Base-by-base conservation (phyloP, 2,113 vertebrate genomes). In the Lepus americanus region DNA sequence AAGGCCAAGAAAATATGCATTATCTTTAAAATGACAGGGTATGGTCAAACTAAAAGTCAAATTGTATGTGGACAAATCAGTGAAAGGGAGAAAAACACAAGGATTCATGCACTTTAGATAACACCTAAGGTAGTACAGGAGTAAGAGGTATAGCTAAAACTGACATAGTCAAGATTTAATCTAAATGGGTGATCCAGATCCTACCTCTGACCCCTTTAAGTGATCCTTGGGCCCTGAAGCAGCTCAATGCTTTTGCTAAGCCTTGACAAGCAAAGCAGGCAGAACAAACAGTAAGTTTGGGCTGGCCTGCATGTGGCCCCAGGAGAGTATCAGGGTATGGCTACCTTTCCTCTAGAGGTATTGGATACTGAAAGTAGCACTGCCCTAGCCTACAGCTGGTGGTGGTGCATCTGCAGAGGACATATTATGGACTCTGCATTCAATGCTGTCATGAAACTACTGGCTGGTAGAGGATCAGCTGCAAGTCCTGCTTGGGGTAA, bases 331-430 rank as follows among this genome's bases (percentile, higher is more conserved):
- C 69, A 85, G 31, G 53, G 73, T 88, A 31, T 81, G 31, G 51
- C 61, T 90, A 92, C n/a, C 77, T 87, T 94, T 90, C 53, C 66
- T 77, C 90, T 53, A 77, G 31, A 89, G 4, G 29, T 67, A 78
- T 14, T 31, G 10, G 31, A 85, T 17, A 87, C 31, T 33, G 3
- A 77, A 66, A 93, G 89, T 33, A 89, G 36, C 29, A 85, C 23
- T 59, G 66, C 49, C 90, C 49, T 78, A 29, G 70, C 36, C 69
- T 69, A 74, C 16, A 85, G 78, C 22, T 59, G 23, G 22, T 79
- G 22, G 51, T 53, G 55, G 44, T 14, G 11, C 25, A 88, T 82
- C 51, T 95, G 39, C 39, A 20, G 53, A 73, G 12, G 44, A 33
- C 17, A 85, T 67, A 73, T 85, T 61, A 69, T 27, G 27, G 51